Percentiles rank a stretch among this genome's conserved stretches.
Evolutionary conservation across 2,797 vertebrate species (phyloP).

Genomic region (Chelmon rostratus): DNA sequence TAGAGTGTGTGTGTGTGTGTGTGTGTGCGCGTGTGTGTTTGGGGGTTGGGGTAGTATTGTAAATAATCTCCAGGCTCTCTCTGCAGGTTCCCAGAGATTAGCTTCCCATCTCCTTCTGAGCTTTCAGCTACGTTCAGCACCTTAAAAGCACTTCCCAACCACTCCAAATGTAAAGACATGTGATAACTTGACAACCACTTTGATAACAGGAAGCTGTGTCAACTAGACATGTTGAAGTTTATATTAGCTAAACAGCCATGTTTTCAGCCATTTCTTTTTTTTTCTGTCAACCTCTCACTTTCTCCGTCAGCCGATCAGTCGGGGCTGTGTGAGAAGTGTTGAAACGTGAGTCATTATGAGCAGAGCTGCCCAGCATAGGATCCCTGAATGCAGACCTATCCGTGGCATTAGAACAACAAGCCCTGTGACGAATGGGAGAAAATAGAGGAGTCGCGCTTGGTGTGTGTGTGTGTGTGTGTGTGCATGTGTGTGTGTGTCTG

Average conservation of each 20-base stretch:
- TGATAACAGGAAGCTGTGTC: conserved; percentile 8
- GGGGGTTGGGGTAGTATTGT: conserved; percentile 21
- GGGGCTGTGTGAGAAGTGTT: conserved; percentile 44
- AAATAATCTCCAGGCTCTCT: conserved; percentile 55
- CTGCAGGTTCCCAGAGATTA: conserved; percentile 57
- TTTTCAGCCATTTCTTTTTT: conserved; percentile 33
- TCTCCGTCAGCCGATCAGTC: neutral
- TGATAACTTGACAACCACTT: neutral
- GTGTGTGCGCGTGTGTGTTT: conserved; percentile 7
- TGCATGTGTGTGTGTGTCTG: conserved; percentile 38
- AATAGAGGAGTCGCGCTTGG: conserved; percentile 71
- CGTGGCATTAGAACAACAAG: conserved; percentile 80
- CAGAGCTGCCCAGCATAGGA: conserved; percentile 49
- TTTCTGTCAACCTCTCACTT: conserved; percentile 19
- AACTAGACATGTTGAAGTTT: conserved; percentile 10
- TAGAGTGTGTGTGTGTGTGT: conserved; percentile 9
- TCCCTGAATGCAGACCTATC: conserved; percentile 76
- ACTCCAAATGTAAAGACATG: conserved; percentile 9
- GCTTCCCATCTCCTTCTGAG: conserved; percentile 23
- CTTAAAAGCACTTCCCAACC: conserved; percentile 14
- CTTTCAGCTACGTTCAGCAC: conserved; percentile 39
- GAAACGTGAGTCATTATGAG: conserved; percentile 63
- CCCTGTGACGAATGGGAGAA: conserved; percentile 82
- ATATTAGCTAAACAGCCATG: conserved; percentile 31
- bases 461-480: conserved; percentile 45